Base-by-base conservation (phyloP, 92 coral and sea anemone species). In the Porites divaricata region DNA sequence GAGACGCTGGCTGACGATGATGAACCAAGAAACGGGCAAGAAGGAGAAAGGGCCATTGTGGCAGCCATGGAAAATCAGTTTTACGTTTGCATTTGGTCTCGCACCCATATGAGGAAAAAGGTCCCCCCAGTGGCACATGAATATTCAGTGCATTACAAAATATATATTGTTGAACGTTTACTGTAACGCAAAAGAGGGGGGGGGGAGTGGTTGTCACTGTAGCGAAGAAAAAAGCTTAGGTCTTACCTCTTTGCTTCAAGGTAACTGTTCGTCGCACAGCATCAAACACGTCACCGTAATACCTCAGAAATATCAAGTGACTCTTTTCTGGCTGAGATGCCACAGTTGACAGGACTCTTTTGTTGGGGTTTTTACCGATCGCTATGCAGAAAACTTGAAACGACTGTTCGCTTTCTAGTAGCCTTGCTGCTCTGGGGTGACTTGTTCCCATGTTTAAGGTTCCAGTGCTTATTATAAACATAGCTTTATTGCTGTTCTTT, bases 391-490 rank as follows among this genome's bases (percentile, higher is more conserved):
- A 93, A 51, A 93, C 72, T 20, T 88, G 88, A 74, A 93, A 93
- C 0, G 72, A 72, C 25, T 84, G 77, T 67, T 93, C 86, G 61
- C 74, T 81, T 25, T 86, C 67, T 75, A 93, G 80, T 1, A 84
- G 70, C 2, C 90, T 87, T 8, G 94, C 87, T 7, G 90, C 94
- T 67, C 77, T 79, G 17, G 89, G 82, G n/a, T 91, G 96, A 62
- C 88, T 88, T 56, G 88, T 69, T 13, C 96, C 96, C 50, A 90
- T 77, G 83, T 91, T 84, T 15, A 85, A 85, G 7, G 69, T 64
- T 8, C 96, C 94, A 57, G 81, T 91, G 22, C 94, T 83, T 35
- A 93, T 77, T 19, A 93, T 80, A 66, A 93, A 93, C 78, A 93
- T 66, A 64, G 93, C 92, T 62, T 89, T 89, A 14, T 87, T 91